phyloP scores from a whole-genome alignment of 2,113 vertebrate species.

The Amazona guildingii region DNA sequence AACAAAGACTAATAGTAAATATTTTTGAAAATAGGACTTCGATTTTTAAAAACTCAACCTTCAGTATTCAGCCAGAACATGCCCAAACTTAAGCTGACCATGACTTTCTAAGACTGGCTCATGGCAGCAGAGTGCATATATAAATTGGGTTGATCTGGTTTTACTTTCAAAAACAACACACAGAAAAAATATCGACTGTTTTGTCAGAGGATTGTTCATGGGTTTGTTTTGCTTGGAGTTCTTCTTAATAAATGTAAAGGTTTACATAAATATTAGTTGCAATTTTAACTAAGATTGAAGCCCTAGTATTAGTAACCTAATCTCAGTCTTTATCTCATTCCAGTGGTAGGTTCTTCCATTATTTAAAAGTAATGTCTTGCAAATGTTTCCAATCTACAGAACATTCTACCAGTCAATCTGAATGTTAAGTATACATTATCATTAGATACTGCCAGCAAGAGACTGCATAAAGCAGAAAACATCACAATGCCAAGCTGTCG shows the following conservation, averaged over 20 bases:
- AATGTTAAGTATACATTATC: background rate
- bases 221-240: background rate
- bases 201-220: background rate
- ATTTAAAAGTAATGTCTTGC: background rate
- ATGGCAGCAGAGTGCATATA: fast-evolving
- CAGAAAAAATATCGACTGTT: background rate
- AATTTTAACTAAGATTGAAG: background rate
- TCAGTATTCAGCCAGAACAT: background rate
- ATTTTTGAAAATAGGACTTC: background rate
- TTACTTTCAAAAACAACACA: background rate
- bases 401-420: background rate
- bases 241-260: background rate
- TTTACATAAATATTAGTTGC: background rate
- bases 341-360: background rate
- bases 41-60: background rate
- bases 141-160: background rate
- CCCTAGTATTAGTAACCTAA: background rate
- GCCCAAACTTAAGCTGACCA: background rate
- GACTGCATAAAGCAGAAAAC: background rate
- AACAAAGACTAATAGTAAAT: background rate
- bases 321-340: background rate
- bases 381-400: background rate
- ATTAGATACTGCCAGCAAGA: background rate
- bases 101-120: background rate
- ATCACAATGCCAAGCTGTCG: background rate